Evolutionary conservation across 1,140 invertebrate genomes (phyloP).

Genomic region (Sinonovacula constricta): DNA sequence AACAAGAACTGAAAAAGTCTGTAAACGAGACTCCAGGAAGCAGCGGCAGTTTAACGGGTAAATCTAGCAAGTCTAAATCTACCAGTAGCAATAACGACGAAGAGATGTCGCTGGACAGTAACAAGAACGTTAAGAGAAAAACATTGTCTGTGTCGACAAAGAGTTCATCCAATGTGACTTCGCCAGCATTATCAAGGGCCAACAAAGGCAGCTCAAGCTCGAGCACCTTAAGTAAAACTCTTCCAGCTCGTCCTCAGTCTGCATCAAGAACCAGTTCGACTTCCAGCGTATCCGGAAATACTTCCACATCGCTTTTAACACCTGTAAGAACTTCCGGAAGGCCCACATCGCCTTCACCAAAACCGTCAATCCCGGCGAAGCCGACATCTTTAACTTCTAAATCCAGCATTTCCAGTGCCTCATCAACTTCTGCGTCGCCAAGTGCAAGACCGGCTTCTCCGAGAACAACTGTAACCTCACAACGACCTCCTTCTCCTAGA

Average conservation of each 20-base stretch:
- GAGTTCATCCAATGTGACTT: constrained; percentile 36
- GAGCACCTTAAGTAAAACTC: constrained; percentile 4
- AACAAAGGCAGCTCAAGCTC: not conserved
- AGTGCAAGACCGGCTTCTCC: constrained; percentile 31
- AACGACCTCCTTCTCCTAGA: constrained; percentile 25
- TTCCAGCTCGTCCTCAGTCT: not conserved
- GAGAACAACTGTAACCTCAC: not conserved
- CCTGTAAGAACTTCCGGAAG: not conserved
- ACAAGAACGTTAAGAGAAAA: constrained; percentile 56
- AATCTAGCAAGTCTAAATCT: constrained; percentile 47
- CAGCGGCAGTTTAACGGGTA: constrained; percentile 10
- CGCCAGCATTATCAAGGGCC: constrained; percentile 20
- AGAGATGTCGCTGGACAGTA: constrained; percentile 53
- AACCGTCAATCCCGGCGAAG: not conserved
- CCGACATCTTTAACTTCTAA: not conserved
- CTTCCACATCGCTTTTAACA: not conserved
- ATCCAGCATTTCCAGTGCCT: not conserved
- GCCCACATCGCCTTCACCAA: not conserved
- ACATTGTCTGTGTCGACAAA: constrained; percentile 25
- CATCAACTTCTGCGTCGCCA: not conserved
- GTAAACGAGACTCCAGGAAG: constrained; percentile 66
- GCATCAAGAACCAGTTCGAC: constrained; percentile 28
- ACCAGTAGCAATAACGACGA: constrained; percentile 50
- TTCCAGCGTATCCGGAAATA: not conserved
- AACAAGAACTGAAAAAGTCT: constrained; percentile 69